These are phyloP conservation scores for Felis chaus DNA, from an alignment of 2,113 vertebrate genomes.

Conservation along the genomic window DNA sequence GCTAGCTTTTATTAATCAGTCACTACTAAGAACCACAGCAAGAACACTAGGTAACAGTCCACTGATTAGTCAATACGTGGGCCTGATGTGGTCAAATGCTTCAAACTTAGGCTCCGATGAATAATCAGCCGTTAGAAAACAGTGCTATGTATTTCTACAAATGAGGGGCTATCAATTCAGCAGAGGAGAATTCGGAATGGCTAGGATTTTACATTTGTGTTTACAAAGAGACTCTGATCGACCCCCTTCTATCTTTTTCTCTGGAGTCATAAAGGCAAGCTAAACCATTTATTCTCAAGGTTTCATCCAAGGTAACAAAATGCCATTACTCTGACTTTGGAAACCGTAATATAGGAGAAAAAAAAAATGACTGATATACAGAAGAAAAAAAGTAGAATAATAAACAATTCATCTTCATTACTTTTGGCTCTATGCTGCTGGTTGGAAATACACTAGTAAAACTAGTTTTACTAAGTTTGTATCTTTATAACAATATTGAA, in stretches of 20 bases:
- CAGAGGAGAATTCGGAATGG: background rate
- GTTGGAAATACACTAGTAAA: background rate
- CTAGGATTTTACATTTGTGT: background rate
- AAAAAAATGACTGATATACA: constrained; percentile 14
- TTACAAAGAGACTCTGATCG: background rate
- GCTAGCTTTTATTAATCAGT: background rate
- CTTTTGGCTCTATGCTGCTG: background rate
- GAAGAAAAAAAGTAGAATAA: background rate
- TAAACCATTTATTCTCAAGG: background rate
- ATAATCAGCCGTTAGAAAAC: background rate
- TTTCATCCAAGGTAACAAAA: constrained; percentile 19
- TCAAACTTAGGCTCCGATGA: background rate
- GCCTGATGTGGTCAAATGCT: background rate
- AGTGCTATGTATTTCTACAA: constrained; percentile 15
- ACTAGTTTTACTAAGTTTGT: constrained; percentile 5
- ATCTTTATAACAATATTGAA: constrained; percentile 31
- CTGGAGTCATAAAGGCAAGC: background rate
- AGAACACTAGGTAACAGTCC: background rate
- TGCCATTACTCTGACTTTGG: background rate
- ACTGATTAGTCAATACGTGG: background rate
- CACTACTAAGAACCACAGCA: background rate
- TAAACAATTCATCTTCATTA: background rate
- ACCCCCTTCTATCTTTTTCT: background rate
- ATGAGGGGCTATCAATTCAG: background rate
- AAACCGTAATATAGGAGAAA: background rate